phyloP scores from a whole-genome alignment of 2,888 invertebrate genomes.

The Falcaria lacertinaria region DNA sequence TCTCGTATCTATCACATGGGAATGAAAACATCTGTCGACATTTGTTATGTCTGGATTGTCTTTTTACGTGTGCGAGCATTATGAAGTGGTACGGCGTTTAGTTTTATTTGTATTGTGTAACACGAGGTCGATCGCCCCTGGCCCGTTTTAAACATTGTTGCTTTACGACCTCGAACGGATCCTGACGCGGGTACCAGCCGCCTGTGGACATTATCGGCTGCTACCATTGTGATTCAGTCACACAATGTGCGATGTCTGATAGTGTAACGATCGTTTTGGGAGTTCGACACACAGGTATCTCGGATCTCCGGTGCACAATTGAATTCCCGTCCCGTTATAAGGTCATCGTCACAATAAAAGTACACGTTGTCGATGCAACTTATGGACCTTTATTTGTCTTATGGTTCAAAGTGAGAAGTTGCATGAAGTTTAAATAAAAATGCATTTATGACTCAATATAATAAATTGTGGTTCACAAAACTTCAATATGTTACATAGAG shows the following conservation, averaged over 20 bases:
- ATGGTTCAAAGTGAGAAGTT: neutral
- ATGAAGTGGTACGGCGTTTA: constrained; percentile 42
- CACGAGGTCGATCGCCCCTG: constrained; percentile 51
- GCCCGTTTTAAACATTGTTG: constrained; percentile 47
- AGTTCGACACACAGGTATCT: constrained; percentile 22
- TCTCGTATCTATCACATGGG: constrained; percentile 63
- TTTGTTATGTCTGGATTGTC: constrained; percentile 47
- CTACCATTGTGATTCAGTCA: constrained; percentile 37
- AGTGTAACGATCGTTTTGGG: constrained; percentile 14
- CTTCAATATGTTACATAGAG: no score
- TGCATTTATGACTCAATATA: neutral
- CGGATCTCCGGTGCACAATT: constrained; percentile 28
- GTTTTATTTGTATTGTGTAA: constrained; percentile 57
- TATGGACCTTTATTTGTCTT: neutral
- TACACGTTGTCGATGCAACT: constrained; percentile 4
- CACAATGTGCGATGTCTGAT: constrained; percentile 32
- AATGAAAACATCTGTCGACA: constrained; percentile 74
- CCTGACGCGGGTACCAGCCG: constrained; percentile 28
- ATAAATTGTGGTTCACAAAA: no score
- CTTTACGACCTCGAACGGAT: constrained; percentile 36
- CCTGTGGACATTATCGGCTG: constrained; percentile 41
- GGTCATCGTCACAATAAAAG: constrained; percentile 6
- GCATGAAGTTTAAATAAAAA: neutral
- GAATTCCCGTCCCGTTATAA: constrained; percentile 24
- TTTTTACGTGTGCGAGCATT: constrained; percentile 51